Evolutionary conservation across 2,113 vertebrate species (phyloP).

Genomic region (Cranoglanis bouderius): DNA sequence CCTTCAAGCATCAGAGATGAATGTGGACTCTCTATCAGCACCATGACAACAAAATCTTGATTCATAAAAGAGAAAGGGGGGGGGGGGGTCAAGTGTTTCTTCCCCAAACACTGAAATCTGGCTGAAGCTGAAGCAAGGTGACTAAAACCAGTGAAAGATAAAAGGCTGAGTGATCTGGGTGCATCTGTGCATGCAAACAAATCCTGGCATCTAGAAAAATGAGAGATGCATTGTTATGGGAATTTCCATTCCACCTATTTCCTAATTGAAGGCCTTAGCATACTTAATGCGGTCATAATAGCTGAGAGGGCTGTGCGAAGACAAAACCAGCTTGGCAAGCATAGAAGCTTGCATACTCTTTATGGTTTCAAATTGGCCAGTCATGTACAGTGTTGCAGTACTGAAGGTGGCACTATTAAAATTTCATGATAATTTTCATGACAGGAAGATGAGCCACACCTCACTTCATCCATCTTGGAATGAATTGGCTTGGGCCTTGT

Average conservation of each 20-base stretch:
- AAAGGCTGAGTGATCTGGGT: constrained; percentile 36
- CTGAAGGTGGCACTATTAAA: not conserved
- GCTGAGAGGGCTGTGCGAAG: not conserved
- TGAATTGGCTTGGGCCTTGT: not conserved
- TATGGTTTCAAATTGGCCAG: not conserved
- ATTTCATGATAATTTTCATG: not conserved
- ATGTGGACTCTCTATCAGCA: constrained; percentile 61
- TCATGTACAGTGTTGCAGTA: not conserved
- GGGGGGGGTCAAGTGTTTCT: constrained; percentile 43
- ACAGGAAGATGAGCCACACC: not conserved
- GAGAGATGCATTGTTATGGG: not conserved
- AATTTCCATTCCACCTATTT: not conserved
- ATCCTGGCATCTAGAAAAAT: not conserved
- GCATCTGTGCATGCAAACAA: constrained; percentile 7
- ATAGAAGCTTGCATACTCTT: not conserved
- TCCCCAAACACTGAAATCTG: constrained; percentile 37
- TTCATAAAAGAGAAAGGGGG: constrained; percentile 61
- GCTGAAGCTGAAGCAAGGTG: not conserved
- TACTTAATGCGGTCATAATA: not conserved
- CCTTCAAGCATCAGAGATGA: constrained; percentile 61
- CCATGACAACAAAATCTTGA: constrained; percentile 68
- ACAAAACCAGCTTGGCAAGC: not conserved
- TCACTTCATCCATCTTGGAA: not conserved
- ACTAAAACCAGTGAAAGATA: constrained; percentile 24
- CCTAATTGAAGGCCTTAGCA: not conserved